These are phyloP conservation scores for Carcina quercana DNA, from an alignment of 2,888 invertebrate species.

Conservation along the genomic window DNA sequence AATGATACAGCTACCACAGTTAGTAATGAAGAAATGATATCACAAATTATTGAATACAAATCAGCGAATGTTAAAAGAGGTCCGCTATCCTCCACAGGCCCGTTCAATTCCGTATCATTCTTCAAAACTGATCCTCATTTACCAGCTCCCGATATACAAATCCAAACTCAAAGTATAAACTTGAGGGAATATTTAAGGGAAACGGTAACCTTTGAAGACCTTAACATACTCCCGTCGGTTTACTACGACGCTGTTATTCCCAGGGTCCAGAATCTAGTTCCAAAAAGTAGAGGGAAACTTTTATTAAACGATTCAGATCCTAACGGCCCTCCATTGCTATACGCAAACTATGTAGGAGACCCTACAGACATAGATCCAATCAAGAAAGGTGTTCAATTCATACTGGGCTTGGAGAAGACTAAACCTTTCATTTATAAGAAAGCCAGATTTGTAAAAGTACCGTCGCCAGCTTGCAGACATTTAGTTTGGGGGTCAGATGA, in stretches of 20 bases:
- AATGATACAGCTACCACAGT: conserved; percentile 64
- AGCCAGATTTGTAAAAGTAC: conserved; percentile 63
- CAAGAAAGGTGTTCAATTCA: conserved; percentile 74
- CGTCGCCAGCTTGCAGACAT: conserved; percentile 71
- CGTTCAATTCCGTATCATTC: conserved; percentile 72
- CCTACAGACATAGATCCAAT: conserved; percentile 74
- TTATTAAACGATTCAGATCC: conserved; percentile 79
- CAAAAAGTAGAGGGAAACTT: conserved; percentile 76
- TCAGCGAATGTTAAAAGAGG: conserved; percentile 35
- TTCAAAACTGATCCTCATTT: conserved; percentile 60
- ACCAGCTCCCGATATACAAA: conserved; percentile 77
- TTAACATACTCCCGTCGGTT: conserved; percentile 59
- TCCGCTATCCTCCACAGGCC: conserved; percentile 69
- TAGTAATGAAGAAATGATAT: conserved; percentile 41
- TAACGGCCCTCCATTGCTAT: conserved; percentile 78
- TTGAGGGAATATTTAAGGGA: conserved; percentile 38
- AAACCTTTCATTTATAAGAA: conserved; percentile 69
- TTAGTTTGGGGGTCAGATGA: conserved; percentile 72
- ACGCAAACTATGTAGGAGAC: conserved; percentile 77
- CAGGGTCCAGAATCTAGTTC: conserved; percentile 70
- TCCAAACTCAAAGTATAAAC: conserved; percentile 45
- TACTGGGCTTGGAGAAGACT: conserved; percentile 71
- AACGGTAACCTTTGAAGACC: conserved; percentile 35
- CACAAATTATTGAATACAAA: conserved; percentile 50
- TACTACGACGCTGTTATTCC: conserved; percentile 76